Conservation (phyloP, 2,113 vertebrate genomes). For the Ondatra zibethicus region DNA sequence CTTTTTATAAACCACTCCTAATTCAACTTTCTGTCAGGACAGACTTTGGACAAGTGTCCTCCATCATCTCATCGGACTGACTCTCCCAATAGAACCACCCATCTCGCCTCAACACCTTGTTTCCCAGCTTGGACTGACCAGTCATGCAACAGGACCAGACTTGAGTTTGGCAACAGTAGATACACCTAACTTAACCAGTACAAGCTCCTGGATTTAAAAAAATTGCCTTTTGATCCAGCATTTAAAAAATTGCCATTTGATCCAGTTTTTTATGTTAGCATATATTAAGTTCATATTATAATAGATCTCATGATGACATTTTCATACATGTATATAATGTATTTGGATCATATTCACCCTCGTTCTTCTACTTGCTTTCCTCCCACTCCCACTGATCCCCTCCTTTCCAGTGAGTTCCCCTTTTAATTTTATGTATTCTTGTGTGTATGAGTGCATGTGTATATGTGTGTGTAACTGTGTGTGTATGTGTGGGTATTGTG, state of each 20-base stretch:
- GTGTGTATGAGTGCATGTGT: neutral
- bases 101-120: neutral
- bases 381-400: neutral
- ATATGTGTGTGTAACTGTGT: neutral
- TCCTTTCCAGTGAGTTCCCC: neutral
- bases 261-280: neutral
- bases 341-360: neutral
- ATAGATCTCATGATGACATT: neutral
- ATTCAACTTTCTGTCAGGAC: neutral
- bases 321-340: neutral
- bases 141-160: neutral
- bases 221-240: no score
- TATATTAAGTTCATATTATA: neutral
- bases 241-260: neutral
- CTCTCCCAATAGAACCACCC: neutral
- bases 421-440: neutral
- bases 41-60: neutral
- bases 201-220: neutral
- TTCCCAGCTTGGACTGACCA: neutral
- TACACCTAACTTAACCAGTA: neutral
- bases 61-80: neutral
- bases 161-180: neutral
- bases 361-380: neutral
- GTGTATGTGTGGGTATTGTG: no score
- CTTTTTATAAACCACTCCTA: neutral